These are phyloP conservation scores for Anguilla pacifica DNA, from an alignment of 2,797 vertebrate genomes.

Conservation along the genomic window DNA sequence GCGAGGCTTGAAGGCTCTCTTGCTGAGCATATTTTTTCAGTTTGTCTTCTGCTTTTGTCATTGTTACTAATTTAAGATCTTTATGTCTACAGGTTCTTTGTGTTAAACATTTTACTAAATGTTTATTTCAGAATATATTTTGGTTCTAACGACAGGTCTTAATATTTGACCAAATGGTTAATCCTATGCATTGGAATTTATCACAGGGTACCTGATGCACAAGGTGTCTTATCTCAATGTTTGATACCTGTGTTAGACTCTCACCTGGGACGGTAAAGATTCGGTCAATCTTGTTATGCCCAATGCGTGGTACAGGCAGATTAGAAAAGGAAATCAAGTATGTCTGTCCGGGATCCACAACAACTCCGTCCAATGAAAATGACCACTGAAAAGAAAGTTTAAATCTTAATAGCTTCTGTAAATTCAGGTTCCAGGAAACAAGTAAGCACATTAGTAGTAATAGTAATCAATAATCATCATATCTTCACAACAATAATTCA, in stretches of 20 bases:
- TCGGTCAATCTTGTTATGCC: constrained; percentile 52
- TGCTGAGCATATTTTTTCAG: background rate
- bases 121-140: background rate
- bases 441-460: background rate
- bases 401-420: background rate
- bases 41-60: background rate
- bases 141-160: background rate
- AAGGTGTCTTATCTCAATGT: background rate
- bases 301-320: constrained; percentile 68
- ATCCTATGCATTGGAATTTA: background rate
- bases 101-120: background rate
- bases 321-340: constrained; percentile 69
- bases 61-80: background rate
- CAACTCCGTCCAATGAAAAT: constrained; percentile 63
- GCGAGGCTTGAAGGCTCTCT: background rate
- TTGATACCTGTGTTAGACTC: constrained; percentile 5
- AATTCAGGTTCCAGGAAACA: background rate
- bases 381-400: constrained; percentile 64
- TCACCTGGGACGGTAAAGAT: constrained; percentile 58
- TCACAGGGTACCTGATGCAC: background rate
- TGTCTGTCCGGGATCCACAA: constrained; percentile 58
- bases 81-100: background rate
- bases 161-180: background rate
- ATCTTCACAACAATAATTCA: background rate
- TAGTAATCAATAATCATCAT: background rate